Conservation (phyloP, 1,140 invertebrate species). For the Zaprionus ornatus region DNA sequence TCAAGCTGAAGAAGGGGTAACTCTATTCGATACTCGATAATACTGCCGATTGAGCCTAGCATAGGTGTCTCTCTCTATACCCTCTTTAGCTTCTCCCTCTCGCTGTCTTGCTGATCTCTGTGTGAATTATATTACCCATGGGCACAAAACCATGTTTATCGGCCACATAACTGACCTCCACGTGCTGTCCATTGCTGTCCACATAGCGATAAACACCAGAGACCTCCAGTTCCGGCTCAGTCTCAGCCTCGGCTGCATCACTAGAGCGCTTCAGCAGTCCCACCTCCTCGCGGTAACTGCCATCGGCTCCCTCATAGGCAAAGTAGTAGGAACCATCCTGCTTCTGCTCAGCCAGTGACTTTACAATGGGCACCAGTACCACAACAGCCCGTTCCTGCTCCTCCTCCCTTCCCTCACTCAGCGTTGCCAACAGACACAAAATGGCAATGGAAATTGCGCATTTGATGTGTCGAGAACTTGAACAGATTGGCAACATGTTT, state of each 20-base stretch:
- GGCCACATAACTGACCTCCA: slow-evolving; percentile 88
- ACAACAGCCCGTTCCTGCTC: not conserved
- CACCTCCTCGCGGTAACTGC: slow-evolving; percentile 74
- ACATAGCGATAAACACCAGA: slow-evolving; percentile 86
- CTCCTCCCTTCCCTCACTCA: slow-evolving; percentile 18
- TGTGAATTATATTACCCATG: slow-evolving; percentile 85
- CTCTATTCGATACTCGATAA: not conserved
- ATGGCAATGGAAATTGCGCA: not conserved
- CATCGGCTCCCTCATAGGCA: slow-evolving; percentile 68
- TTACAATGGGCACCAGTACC: slow-evolving; percentile 57
- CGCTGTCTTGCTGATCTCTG: slow-evolving; percentile 51
- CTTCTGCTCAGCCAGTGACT: slow-evolving; percentile 61
- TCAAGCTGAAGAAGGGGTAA: not conserved
- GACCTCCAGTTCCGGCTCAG: slow-evolving; percentile 65
- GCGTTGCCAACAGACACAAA: not conserved
- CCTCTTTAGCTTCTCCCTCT: not conserved
- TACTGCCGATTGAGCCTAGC: not conserved
- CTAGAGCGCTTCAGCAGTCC: slow-evolving; percentile 46
- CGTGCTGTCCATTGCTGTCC: slow-evolving; percentile 87
- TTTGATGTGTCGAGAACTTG: slow-evolving; percentile 38
- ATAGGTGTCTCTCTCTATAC: not conserved
- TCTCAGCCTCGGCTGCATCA: slow-evolving; percentile 30
- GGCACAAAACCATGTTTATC: slow-evolving; percentile 89
- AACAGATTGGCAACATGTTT: slow-evolving; percentile 67
- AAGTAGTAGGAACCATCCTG: slow-evolving; percentile 78